Percentiles rank a stretch among this genome's conserved stretches.
Conservation (phyloP, 2,113 vertebrate genomes). For the Scomber scombrus region DNA sequence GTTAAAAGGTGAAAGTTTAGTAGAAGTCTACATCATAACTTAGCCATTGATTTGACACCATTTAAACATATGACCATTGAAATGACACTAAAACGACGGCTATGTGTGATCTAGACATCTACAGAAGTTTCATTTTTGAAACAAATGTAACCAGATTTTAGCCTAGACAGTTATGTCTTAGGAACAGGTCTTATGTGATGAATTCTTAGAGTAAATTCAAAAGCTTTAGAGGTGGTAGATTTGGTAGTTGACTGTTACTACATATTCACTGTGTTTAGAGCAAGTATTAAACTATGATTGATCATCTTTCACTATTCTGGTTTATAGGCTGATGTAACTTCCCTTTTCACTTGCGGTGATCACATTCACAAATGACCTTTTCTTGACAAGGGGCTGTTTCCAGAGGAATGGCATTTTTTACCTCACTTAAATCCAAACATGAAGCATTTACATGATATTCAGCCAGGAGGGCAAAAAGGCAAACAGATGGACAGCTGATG, state of each 20-base stretch:
- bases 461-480: constrained; percentile 52
- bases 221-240: constrained; percentile 47
- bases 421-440: constrained; percentile 62
- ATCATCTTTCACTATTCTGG: constrained; percentile 51
- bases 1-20: too few relatives aligned
- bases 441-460: constrained; percentile 42
- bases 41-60: too few relatives aligned
- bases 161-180: constrained; percentile 22
- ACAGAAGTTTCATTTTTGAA: too few relatives aligned
- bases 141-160: too few relatives aligned
- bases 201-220: constrained; percentile 48
- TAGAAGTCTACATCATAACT: too few relatives aligned
- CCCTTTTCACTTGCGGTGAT: constrained; percentile 62
- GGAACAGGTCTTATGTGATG: constrained; percentile 55
- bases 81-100: too few relatives aligned
- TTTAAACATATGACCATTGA: too few relatives aligned
- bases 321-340: constrained; percentile 74
- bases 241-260: constrained; percentile 65
- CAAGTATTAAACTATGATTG: too few relatives aligned
- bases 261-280: neutral
- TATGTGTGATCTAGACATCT: too few relatives aligned
- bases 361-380: constrained; percentile 65
- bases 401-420: constrained; percentile 55
- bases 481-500: constrained; percentile 51
- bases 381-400: constrained; percentile 53